phyloP scores from a whole-genome alignment of 2,888 invertebrate species.

The Coelogynopora nodosa region DNA sequence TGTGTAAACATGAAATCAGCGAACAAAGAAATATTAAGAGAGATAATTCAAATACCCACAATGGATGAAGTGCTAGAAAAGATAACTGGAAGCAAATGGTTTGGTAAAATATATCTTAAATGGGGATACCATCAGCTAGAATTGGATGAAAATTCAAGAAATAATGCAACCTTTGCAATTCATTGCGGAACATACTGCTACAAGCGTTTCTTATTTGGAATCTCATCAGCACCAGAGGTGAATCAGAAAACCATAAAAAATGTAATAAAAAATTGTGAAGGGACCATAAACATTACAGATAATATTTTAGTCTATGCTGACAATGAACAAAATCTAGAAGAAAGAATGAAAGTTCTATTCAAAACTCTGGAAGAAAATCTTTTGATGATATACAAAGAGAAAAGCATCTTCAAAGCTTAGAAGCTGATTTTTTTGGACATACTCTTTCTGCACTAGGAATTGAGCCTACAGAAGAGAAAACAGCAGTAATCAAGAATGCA shows the following conservation, averaged over 20 bases:
- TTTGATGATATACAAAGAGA: conserved; percentile 49
- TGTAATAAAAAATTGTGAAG: conserved; percentile 54
- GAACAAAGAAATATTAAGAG: not conserved
- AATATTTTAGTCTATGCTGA: conserved; percentile 58
- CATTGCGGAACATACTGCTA: conserved; percentile 45
- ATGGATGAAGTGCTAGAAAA: conserved; percentile 23
- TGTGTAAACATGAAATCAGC: conserved; percentile 8
- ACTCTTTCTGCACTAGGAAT: conserved; percentile 42
- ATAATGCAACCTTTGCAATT: not conserved
- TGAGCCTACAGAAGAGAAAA: conserved; percentile 39
- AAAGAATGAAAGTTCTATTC: conserved; percentile 46
- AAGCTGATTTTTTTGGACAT: conserved; percentile 45
- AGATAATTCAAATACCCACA: not conserved
- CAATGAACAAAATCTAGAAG: conserved; percentile 52
- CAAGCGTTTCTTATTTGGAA: conserved; percentile 50
- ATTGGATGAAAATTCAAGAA: not conserved
- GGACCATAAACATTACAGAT: conserved; percentile 57
- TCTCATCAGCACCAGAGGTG: conserved; percentile 60
- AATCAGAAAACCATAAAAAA: conserved; percentile 60
- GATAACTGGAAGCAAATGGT: conserved; percentile 10
- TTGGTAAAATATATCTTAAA: conserved; percentile 49
- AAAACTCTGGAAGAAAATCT: conserved; percentile 46
- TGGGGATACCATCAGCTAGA: conserved; percentile 29
- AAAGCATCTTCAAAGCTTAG: conserved; percentile 49
- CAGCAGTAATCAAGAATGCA: conserved; percentile 40